These are phyloP conservation scores for Lordiphosa clarofinis DNA, from an alignment of 1,140 invertebrate species.

Conservation along the genomic window DNA sequence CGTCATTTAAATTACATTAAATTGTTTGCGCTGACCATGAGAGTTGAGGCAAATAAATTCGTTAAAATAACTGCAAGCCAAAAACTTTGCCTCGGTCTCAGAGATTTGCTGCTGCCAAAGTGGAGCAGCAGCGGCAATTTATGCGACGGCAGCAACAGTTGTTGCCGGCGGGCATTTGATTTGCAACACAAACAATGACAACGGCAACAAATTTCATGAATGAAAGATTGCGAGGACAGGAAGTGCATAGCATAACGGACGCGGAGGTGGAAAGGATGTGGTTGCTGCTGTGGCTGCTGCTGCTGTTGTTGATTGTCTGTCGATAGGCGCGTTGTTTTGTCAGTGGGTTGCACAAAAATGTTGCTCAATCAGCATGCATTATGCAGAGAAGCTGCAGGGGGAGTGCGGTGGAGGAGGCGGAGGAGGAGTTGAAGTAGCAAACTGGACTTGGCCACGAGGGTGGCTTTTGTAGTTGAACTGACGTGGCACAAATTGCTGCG, in stretches of 20 bases:
- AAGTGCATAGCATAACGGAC: slow-evolving; percentile 76
- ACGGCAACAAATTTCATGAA: slow-evolving; percentile 79
- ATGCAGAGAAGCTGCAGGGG: slow-evolving; percentile 50
- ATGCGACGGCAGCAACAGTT: slow-evolving; percentile 45
- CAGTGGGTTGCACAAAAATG: slow-evolving; percentile 76
- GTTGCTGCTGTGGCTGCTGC: slow-evolving; percentile 44
- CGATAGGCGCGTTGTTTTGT: slow-evolving; percentile 74
- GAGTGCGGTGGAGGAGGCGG: not conserved
- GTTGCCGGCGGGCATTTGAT: slow-evolving; percentile 69
- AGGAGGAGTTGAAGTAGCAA: slow-evolving; percentile 2
- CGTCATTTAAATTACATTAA: slow-evolving; percentile 80
- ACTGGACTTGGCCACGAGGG: slow-evolving; percentile 46
- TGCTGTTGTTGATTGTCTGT: slow-evolving; percentile 68
- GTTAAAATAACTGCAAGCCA: slow-evolving; percentile 72
- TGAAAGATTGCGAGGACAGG: slow-evolving; percentile 75
- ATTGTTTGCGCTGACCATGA: slow-evolving; percentile 78
- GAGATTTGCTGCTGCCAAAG: slow-evolving; percentile 65
- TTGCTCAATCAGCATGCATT: slow-evolving; percentile 76
- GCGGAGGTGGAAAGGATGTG: slow-evolving; percentile 78
- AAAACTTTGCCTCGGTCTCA: slow-evolving; percentile 37
- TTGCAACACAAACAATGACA: slow-evolving; percentile 78
- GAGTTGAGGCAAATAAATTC: slow-evolving; percentile 78
- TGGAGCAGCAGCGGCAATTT: slow-evolving; percentile 70
- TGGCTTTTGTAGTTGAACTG: slow-evolving; percentile 49
- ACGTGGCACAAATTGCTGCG: slow-evolving; percentile 42